These are phyloP conservation scores for Ispidina lecontei DNA, from an alignment of 2,797 vertebrate genomes.

Conservation along the genomic window DNA sequence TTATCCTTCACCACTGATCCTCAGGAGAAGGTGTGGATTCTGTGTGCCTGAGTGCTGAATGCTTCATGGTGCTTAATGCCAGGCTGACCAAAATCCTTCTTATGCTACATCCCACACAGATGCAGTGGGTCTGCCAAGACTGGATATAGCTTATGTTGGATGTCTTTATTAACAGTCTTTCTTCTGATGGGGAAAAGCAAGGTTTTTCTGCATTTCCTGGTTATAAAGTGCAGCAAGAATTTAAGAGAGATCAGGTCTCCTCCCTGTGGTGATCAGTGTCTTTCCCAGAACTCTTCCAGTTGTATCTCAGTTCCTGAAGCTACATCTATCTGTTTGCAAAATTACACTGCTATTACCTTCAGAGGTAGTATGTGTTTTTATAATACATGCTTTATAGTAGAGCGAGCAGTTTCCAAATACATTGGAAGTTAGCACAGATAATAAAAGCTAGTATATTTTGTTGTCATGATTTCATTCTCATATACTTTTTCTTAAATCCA, in stretches of 20 bases:
- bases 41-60: neutral
- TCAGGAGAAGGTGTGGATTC: neutral
- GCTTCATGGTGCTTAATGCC: neutral
- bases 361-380: neutral
- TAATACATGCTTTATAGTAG: neutral
- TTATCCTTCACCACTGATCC: neutral
- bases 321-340: neutral
- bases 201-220: neutral
- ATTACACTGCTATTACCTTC: neutral
- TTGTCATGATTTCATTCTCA: neutral
- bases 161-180: neutral
- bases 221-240: neutral
- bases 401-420: neutral
- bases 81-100: neutral
- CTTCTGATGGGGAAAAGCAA: neutral
- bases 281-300: neutral
- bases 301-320: neutral
- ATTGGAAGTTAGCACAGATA: neutral
- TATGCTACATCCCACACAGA: neutral
- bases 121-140: neutral
- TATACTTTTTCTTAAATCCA: neutral
- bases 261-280: accelerated
- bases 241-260: neutral
- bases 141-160: accelerated
- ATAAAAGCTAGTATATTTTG: neutral